These are phyloP conservation scores for Brachionus rubens DNA, from an alignment of 1,140 invertebrate genomes.

Conservation along the genomic window DNA sequence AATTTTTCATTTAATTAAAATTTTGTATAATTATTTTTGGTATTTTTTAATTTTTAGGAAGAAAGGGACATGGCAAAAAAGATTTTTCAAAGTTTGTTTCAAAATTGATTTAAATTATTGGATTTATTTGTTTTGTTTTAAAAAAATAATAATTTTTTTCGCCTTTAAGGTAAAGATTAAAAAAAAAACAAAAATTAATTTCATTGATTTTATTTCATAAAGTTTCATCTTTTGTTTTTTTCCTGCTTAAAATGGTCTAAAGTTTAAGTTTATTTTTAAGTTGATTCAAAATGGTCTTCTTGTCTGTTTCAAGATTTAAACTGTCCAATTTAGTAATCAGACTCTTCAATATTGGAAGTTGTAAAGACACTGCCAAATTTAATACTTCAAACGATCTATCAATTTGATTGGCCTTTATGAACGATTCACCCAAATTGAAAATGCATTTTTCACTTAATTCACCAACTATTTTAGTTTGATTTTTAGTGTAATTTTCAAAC, in stretches of 20 bases:
- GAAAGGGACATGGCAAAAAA: neutral
- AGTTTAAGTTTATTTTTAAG: neutral
- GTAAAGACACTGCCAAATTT: neutral
- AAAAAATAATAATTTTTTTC: neutral
- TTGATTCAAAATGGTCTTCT: neutral
- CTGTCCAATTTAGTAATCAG: neutral
- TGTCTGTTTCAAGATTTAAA: neutral
- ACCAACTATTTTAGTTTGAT: constrained; percentile 24
- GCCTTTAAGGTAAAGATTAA: too few species aligned
- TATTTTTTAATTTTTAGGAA: constrained; percentile 29
- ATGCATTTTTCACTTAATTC: constrained; percentile 33
- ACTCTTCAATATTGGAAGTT: neutral
- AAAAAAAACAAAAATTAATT: too few species aligned
- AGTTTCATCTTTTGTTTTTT: too few species aligned
- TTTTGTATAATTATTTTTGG: neutral
- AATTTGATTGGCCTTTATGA: neutral
- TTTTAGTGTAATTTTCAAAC: constrained; percentile 32
- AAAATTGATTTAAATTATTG: constrained; percentile 10
- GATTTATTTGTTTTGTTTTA: neutral
- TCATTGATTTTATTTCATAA: too few species aligned
- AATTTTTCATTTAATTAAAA: neutral
- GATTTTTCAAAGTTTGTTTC: constrained; percentile 1
- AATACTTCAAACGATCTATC: constrained; percentile 30
- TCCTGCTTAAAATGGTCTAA: too few species aligned
- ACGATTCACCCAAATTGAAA: neutral